Evolutionary conservation across 2,888 invertebrate genomes (phyloP).

Genomic region (Copidosoma aretas): DNA sequence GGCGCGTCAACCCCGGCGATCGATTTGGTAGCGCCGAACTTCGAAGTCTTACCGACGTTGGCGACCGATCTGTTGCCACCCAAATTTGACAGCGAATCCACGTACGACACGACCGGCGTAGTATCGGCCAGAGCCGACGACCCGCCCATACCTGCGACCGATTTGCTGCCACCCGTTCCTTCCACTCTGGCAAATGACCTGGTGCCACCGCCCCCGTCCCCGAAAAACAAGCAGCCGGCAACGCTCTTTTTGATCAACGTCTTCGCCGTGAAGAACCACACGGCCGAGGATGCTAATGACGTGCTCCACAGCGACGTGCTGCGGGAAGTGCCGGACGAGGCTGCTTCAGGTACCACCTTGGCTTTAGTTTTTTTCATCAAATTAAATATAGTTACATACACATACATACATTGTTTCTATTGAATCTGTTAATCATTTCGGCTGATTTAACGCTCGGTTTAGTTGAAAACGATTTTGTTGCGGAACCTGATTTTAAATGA

Average conservation of each 20-base stretch:
- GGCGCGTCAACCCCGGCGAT: not conserved
- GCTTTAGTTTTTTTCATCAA: too few species aligned
- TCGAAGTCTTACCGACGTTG: not conserved
- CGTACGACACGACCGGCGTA: constrained; percentile 27
- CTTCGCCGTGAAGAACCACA: constrained; percentile 53
- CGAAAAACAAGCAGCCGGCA: constrained; percentile 27
- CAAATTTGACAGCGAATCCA: not conserved
- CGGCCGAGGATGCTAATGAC: constrained; percentile 50
- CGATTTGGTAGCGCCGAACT: not conserved
- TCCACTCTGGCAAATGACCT: too few species aligned
- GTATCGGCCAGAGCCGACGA: constrained; percentile 34
- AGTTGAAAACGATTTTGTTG: too few species aligned
- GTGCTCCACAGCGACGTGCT: constrained; percentile 50
- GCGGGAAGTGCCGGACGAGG: constrained; percentile 45
- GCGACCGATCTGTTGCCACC: constrained; percentile 6
- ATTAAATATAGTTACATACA: too few species aligned
- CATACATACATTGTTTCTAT: too few species aligned
- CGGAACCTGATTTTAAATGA: too few species aligned
- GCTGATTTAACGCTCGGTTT: constrained; percentile 5
- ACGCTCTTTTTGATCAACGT: constrained; percentile 56
- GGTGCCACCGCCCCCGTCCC: constrained; percentile 41
- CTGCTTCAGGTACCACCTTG: constrained; percentile 48
- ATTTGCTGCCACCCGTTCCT: constrained; percentile 45
- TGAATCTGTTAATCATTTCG: too few species aligned
- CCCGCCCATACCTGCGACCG: constrained; percentile 42